Conservation (phyloP, 2,113 vertebrate genomes). For the Mystacornis crossleyi region DNA sequence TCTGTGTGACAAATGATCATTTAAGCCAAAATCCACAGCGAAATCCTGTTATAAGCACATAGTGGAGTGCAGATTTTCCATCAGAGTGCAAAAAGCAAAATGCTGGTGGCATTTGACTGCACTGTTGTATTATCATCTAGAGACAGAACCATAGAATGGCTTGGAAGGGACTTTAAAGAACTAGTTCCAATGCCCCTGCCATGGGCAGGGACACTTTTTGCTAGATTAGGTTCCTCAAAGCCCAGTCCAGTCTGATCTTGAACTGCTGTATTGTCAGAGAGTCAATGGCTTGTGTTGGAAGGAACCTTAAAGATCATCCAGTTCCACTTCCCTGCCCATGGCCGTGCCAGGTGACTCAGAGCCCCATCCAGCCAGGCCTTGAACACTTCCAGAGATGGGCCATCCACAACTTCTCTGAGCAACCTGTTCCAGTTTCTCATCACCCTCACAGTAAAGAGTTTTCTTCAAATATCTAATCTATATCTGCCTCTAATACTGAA, state of each 20-base stretch:
- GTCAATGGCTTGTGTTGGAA: not conserved
- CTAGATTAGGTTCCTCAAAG: not conserved
- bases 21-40: not conserved
- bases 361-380: not conserved
- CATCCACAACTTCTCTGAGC: not conserved
- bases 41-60: not conserved
- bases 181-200: not conserved
- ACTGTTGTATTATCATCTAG: not conserved
- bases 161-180: not conserved
- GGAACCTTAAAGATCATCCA: not conserved
- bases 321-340: not conserved
- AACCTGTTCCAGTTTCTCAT: not conserved
- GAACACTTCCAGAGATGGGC: not conserved
- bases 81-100: not conserved
- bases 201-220: not conserved
- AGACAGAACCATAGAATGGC: not conserved
- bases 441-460: not conserved
- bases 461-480: not conserved
- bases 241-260: not conserved
- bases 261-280: not conserved
- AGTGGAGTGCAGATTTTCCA: not conserved
- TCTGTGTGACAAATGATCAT: not conserved
- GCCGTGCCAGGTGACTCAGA: not conserved
- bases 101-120: not conserved
- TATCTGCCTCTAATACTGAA: not conserved